phyloP scores from a whole-genome alignment of 1,140 invertebrate genomes.

The Conopomorpha cramerella region DNA sequence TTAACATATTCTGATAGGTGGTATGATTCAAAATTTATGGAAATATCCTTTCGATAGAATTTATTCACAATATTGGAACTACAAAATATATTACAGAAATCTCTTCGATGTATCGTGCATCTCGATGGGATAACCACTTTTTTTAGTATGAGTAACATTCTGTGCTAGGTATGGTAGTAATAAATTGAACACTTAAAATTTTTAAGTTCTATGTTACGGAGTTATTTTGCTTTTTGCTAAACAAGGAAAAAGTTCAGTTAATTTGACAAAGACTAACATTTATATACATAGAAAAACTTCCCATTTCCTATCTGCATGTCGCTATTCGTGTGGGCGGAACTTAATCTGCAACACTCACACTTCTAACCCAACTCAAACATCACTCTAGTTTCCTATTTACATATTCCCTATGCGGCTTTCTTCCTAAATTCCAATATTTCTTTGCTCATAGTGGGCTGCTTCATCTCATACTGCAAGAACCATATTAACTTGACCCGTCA shows the following conservation, averaged over 20 bases:
- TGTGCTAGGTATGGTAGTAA: not conserved
- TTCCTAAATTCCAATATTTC: conserved; percentile 45
- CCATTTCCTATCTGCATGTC: not conserved
- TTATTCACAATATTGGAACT: too few relatives aligned
- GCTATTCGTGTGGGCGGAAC: not conserved
- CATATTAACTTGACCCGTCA: too few relatives aligned
- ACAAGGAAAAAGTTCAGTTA: not conserved
- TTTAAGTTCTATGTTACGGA: not conserved
- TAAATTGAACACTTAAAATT: not conserved
- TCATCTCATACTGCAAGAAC: too few relatives aligned
- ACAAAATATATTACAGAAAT: too few relatives aligned
- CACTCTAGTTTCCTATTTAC: conserved; percentile 47
- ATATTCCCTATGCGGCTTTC: conserved; percentile 49
- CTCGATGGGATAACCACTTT: too few relatives aligned
- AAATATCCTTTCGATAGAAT: too few relatives aligned
- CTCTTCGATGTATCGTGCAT: too few relatives aligned
- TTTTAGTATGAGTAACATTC: too few relatives aligned
- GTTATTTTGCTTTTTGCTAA: not conserved
- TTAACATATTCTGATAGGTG: too few relatives aligned
- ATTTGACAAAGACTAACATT: too few relatives aligned
- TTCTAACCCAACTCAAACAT: conserved; percentile 37
- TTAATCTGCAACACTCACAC: conserved; percentile 13
- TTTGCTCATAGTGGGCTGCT: conserved; percentile 43
- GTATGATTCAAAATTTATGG: too few relatives aligned
- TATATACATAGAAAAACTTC: too few relatives aligned